Evolutionary conservation across 1,140 invertebrate genomes (phyloP), one percentile per base, ranked within the genome.

Genomic region (Bilobella aurantiaca): DNA sequence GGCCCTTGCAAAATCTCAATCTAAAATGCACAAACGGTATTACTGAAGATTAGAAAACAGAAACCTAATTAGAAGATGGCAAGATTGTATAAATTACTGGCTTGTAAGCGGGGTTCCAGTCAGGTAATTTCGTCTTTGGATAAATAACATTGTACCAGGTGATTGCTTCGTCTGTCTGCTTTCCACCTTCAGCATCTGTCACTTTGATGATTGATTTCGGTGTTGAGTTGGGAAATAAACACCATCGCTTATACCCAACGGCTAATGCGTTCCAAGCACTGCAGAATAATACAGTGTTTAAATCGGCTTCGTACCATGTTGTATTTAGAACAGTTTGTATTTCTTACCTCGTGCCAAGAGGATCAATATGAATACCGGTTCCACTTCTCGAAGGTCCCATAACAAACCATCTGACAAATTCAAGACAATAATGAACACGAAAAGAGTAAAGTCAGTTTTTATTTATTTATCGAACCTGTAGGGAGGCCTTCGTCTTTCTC

Each of bases 201-300:
- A 97, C 91, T 80, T 98, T 99, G 1, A 99, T 81, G 56, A 98
- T 75, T 74, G 96, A 92, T 76, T 93, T 90, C 0, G 97, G 95
- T 25, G 94, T 97, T 70, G 94, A 84, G 1, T 96, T 98, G 12
- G 96, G 97, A 77, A 99, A 96, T 57, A 99, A 80, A 76, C 96
- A 98, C 97, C 97, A 99, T 74, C 95, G 85, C 82, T 99, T 99
- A 76, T 99, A 92, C 27, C 97, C 97, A 73, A 84, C 83, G 34
- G 99, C 86, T 53, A 99, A 80, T 16, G 96, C 87, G 81, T 99
- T 99, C 97, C 97, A 99, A 8, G 97, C 97, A 84, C 93, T 96
- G 1, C 96, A 99, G 18, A 96, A 64, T 57, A 32, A 8, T 2
- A 58, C 5, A 58, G 30, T 58, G 23, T 12, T 2, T 12, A 30